These are phyloP conservation scores for Notodonta ziczac DNA, from an alignment of 2,888 invertebrate species.

Conservation along the genomic window DNA sequence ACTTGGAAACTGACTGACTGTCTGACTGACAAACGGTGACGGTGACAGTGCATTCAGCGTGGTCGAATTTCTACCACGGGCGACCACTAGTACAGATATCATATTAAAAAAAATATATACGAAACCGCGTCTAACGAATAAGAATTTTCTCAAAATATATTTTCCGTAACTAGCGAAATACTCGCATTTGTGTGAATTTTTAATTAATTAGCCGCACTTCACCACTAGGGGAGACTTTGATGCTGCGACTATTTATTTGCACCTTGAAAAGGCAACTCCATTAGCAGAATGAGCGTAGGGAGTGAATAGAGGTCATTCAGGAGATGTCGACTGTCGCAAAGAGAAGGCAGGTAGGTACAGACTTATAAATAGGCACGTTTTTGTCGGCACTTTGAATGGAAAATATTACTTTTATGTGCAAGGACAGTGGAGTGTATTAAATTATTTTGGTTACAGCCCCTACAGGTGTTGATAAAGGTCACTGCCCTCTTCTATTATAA, in stretches of 20 bases:
- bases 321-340: slow-evolving; percentile 47
- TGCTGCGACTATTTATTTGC: slow-evolving; percentile 66
- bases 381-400: not conserved
- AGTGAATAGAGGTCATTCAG: slow-evolving; percentile 76
- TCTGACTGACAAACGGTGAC: too few relatives aligned
- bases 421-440: not conserved
- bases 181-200: slow-evolving; percentile 12
- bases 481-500: too few relatives aligned
- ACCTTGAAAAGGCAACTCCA: slow-evolving; percentile 79
- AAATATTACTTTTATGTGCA: not conserved
- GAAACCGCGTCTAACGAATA: not conserved
- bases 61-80: too few relatives aligned
- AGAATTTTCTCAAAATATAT: not conserved
- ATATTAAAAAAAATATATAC: too few relatives aligned
- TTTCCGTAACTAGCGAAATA: not conserved
- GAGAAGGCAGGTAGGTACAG: slow-evolving; percentile 1
- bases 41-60: too few relatives aligned
- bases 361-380: slow-evolving; percentile 4
- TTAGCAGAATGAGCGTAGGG: slow-evolving; percentile 75
- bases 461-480: too few relatives aligned
- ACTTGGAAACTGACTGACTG: too few relatives aligned
- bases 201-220: slow-evolving; percentile 71
- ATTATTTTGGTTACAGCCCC: not conserved
- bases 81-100: too few relatives aligned
- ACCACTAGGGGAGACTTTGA: slow-evolving; percentile 51